phyloP scores from a whole-genome alignment of 2,113 vertebrate species.

The Coturnix japonica region DNA sequence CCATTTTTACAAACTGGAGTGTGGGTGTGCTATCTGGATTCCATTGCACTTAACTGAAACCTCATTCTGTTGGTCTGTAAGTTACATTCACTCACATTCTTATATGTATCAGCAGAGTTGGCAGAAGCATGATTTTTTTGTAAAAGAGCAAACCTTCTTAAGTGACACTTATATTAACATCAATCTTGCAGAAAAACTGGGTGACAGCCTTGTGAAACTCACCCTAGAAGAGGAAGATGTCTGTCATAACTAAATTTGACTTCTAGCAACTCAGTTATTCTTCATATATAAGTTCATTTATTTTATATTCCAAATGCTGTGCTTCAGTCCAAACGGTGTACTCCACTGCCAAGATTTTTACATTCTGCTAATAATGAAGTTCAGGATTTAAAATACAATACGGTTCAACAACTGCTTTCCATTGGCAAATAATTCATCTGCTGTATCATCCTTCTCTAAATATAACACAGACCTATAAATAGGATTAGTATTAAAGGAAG shows the following conservation, averaged over 20 bases:
- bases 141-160: neutral
- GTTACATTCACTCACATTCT: neutral
- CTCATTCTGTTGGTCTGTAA: neutral
- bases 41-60: neutral
- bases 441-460: neutral
- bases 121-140: neutral
- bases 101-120: neutral
- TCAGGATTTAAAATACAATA: neutral
- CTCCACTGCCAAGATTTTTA: neutral
- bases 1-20: neutral
- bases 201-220: neutral
- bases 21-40: neutral
- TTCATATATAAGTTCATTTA: neutral
- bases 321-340: neutral
- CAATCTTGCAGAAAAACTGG: neutral
- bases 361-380: neutral
- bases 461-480: neutral
- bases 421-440: neutral
- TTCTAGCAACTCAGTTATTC: neutral
- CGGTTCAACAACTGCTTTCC: neutral
- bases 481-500: neutral
- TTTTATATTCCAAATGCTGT: neutral
- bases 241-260: neutral
- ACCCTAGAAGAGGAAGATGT: neutral
- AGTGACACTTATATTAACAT: neutral